Percentiles rank a stretch among this genome's conserved stretches.
These are phyloP conservation scores for Nylanderia fulva DNA, from an alignment of 1,140 invertebrate species.

Conservation along the genomic window DNA sequence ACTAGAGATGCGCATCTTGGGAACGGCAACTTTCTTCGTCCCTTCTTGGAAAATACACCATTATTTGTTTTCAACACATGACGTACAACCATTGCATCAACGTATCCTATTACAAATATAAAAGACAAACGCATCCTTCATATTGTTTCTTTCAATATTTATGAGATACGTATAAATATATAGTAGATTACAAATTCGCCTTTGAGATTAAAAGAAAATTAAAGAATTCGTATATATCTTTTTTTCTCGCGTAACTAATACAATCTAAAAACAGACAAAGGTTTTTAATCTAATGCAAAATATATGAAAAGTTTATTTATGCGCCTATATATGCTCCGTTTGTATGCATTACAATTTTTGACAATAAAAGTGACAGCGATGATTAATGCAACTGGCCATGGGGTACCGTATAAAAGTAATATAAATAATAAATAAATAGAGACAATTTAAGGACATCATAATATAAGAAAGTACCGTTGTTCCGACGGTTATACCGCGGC, in stretches of 20 bases:
- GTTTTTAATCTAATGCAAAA: not conserved
- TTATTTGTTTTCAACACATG: not conserved
- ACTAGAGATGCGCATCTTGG: conserved; percentile 18
- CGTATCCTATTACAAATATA: not conserved
- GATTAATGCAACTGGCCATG: not conserved
- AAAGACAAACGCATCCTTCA: not conserved
- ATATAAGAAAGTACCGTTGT: conserved; percentile 41
- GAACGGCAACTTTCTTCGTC: conserved; percentile 21
- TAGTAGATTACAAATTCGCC: not conserved
- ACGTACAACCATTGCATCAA: not conserved
- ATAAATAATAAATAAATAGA: conserved; percentile 32
- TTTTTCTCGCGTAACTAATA: not conserved
- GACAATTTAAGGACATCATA: conserved; percentile 24
- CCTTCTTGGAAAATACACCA: not conserved
- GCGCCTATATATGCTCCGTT: not conserved
- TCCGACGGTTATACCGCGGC: not conserved
- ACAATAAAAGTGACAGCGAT: not conserved
- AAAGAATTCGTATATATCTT: not conserved
- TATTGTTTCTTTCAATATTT: conserved; percentile 3
- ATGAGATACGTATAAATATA: not conserved
- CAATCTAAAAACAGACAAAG: too few species aligned
- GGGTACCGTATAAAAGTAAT: not conserved
- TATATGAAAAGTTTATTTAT: not conserved
- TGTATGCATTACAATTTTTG: not conserved
- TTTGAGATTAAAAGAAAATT: not conserved